Evolutionary conservation across 2,888 invertebrate genomes (phyloP).

Genomic region (Folsomia manolachei): DNA sequence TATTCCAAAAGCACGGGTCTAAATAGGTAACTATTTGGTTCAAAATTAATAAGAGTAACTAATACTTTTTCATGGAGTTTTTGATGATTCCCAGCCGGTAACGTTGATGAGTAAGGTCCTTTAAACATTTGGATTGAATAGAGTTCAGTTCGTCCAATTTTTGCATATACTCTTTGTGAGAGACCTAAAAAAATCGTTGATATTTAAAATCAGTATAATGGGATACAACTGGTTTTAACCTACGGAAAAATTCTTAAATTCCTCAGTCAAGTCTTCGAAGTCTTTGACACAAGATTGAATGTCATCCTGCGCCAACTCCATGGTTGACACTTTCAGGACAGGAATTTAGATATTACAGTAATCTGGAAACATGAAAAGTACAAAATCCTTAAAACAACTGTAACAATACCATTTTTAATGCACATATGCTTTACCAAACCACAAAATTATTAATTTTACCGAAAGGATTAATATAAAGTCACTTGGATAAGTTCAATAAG

Average conservation of each 20-base stretch:
- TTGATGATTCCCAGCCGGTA: slow-evolving; percentile 82
- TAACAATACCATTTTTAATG: too few species aligned
- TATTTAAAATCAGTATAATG: not conserved
- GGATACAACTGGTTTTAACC: too few species aligned
- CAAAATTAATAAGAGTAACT: too few species aligned
- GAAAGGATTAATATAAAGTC: too few species aligned
- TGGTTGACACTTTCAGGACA: slow-evolving; percentile 9
- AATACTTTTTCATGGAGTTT: slow-evolving; percentile 76
- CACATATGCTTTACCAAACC: too few species aligned
- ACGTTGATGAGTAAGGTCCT: slow-evolving; percentile 84
- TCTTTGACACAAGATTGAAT: slow-evolving; percentile 64
- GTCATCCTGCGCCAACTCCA: slow-evolving; percentile 55
- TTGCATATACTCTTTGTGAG: slow-evolving; percentile 78
- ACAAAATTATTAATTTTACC: too few species aligned
- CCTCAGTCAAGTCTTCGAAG: slow-evolving; percentile 74
- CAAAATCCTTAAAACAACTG: not conserved
- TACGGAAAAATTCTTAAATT: slow-evolving; percentile 81
- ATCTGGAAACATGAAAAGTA: not conserved
- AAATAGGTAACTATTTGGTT: not conserved
- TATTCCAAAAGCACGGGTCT: not conserved
- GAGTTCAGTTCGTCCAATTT: slow-evolving; percentile 80
- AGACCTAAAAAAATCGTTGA: slow-evolving; percentile 58
- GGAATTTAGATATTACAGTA: not conserved
- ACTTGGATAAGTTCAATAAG: too few species aligned
- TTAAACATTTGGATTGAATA: slow-evolving; percentile 80